These are phyloP conservation scores for Daptonema setosum DNA, from an alignment of 2,888 invertebrate species.

Conservation along the genomic window DNA sequence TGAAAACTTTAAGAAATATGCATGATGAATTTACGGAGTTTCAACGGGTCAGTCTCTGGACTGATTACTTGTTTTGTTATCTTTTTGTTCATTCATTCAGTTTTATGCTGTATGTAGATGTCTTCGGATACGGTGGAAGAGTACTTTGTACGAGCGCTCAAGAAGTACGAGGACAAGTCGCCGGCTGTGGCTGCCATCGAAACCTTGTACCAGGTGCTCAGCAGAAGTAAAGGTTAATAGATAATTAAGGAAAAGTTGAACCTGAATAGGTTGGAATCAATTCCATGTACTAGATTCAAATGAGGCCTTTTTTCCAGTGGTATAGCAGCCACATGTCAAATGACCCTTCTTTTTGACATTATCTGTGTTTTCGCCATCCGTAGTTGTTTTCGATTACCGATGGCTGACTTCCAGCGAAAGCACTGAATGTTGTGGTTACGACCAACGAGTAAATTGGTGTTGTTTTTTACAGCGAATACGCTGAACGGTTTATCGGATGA, in stretches of 20 bases:
- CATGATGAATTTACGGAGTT: no score
- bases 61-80: no score
- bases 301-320: no score
- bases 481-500: slow-evolving; percentile 27
- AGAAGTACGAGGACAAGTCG: slow-evolving; percentile 23
- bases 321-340: no score
- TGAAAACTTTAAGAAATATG: no score
- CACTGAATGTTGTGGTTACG: neutral
- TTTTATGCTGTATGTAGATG: no score
- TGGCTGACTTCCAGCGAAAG: neutral
- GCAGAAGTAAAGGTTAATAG: slow-evolving; percentile 27
- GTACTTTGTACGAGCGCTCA: slow-evolving; percentile 5
- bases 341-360: no score
- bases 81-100: no score
- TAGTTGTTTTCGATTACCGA: neutral
- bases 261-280: no score
- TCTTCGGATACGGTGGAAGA: neutral
- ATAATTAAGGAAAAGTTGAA: no score
- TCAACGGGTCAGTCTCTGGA: no score
- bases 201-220: slow-evolving; percentile 27
- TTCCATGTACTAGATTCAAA: no score
- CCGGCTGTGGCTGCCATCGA: slow-evolving; percentile 33
- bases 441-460: neutral
- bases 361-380: neutral
- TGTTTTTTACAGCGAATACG: slow-evolving; percentile 23